Evolutionary conservation across 1,140 invertebrate genomes (phyloP), one percentile per base, ranked within the genome.

Genomic region (Leptinotarsa defecta): DNA sequence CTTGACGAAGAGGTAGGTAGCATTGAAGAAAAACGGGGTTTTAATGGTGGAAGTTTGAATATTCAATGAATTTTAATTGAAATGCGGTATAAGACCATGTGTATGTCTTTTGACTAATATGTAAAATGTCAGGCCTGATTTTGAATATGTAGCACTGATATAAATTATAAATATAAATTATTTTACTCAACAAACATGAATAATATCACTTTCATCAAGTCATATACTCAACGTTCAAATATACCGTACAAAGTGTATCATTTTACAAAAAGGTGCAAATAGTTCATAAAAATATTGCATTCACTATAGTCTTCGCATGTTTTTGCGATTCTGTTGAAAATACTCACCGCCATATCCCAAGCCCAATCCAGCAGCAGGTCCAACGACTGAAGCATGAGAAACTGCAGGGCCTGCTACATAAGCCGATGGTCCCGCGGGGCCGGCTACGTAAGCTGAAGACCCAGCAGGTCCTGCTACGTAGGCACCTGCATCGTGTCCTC

Each of bases 401-500:
- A 68, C 24, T 11, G 65, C 65, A 27, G 65, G 65, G 4, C 65
- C 65, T 6, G 65, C 22, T 3, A 68, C 17, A 34, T 20, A 64
- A 43, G 62, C 61, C 19, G 24, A 24, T 22, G 57, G 34, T 27
- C 65, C 65, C 17, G 24, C 61, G 4, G 34, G 48, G 20, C 65
- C 65, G 17, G 24, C 65, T 22, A 68, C 27, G 5, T 34, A 68
- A n/a, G 65, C 65, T 22, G 65, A 68, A 13, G 65, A 22, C 27
- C 65, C 65, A n/a, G 65, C 24, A 17, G 71, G 64, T 19, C 65
- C 73, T 48, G n/a, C 73, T 24, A 43, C 17, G 22, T 68, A 68
- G 0, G 65, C 27, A 57, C 15, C 15, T 57, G 52, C 13, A 17
- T 4, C 52, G 13, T 57, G 3, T 68, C 65, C 65, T 34, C 65